Conservation (phyloP, 2,113 vertebrate species). For the Takifugu flavidus region DNA sequence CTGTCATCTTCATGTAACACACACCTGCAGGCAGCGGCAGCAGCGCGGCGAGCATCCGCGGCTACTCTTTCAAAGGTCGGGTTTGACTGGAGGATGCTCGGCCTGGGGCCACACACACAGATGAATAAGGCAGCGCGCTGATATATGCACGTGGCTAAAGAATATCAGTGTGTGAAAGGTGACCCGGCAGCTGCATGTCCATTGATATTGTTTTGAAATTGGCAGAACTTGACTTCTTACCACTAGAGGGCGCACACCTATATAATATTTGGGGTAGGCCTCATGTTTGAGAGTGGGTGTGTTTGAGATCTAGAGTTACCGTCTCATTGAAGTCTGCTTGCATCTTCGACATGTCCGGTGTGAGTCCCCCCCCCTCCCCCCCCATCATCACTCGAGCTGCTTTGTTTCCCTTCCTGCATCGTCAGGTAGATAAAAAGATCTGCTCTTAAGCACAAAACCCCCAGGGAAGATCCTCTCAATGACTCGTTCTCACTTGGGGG, state of each 20-base stretch:
- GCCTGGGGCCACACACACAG: not conserved
- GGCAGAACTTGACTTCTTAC: constrained; percentile 7
- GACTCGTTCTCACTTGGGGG: constrained; percentile 65
- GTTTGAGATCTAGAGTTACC: not conserved
- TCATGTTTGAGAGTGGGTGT: not conserved
- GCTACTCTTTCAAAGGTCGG: constrained; percentile 58
- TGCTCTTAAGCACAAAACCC: constrained; percentile 47
- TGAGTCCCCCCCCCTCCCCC: constrained; percentile 15
- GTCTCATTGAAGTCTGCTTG: not conserved
- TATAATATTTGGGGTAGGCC: not conserved
- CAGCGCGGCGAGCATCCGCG: constrained; percentile 37
- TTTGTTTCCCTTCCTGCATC: constrained; percentile 7
- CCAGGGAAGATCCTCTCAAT: constrained; percentile 53
- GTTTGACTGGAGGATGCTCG: constrained; percentile 22
- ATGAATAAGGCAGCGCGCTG: not conserved
- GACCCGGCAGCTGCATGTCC: not conserved
- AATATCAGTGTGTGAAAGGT: not conserved
- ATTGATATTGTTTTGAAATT: not conserved
- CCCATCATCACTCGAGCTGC: too few relatives aligned
- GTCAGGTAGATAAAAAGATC: constrained; percentile 58
- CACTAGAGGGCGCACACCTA: constrained; percentile 58
- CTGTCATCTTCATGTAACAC: constrained; percentile 78
- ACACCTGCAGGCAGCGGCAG: constrained; percentile 69
- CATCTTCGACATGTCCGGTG: constrained; percentile 30
- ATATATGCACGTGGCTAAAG: not conserved